Conservation (phyloP, 37 sponge, comb jelly and placozoan species). For the Mnemiopsis leidyi region DNA sequence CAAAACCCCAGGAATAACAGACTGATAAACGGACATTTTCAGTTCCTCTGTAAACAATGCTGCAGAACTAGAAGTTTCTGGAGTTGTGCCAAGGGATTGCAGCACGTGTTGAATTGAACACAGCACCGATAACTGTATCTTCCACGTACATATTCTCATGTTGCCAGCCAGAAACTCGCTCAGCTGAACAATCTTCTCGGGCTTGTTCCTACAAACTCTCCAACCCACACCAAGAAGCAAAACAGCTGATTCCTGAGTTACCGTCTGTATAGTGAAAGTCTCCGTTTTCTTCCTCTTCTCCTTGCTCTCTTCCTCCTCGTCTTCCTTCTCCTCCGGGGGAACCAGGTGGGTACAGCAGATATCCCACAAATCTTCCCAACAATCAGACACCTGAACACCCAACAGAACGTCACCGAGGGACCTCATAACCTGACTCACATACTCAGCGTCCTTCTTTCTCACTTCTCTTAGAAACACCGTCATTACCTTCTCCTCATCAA, state of each 20-base stretch:
- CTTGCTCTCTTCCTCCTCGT: conserved; percentile 27
- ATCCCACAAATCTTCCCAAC: conserved; percentile 18
- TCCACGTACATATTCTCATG: conserved; percentile 33
- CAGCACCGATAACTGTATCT: background rate
- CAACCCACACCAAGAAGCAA: background rate
- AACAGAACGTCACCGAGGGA: background rate
- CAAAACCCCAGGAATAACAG: background rate
- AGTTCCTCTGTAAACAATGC: background rate
- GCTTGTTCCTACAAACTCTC: background rate
- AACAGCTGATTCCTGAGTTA: background rate
- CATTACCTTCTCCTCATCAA: background rate
- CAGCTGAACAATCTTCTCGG: background rate
- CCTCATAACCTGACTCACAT: conserved; percentile 47
- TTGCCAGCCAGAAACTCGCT: background rate
- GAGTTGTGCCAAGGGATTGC: background rate
- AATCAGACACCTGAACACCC: background rate
- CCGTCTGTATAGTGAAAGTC: background rate
- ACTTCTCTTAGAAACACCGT: conserved; percentile 14
- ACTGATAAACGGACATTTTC: background rate
- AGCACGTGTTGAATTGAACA: background rate
- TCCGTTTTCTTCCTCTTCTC: conserved; percentile 37
- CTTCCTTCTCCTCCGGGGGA: conserved; percentile 5
- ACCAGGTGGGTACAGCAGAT: background rate
- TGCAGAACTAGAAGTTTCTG: background rate
- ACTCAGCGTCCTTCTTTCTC: conserved; percentile 24